Evolutionary conservation across 2,113 vertebrate species (phyloP), one percentile per base, ranked within the genome.

Genomic region (Silurus asotus): DNA sequence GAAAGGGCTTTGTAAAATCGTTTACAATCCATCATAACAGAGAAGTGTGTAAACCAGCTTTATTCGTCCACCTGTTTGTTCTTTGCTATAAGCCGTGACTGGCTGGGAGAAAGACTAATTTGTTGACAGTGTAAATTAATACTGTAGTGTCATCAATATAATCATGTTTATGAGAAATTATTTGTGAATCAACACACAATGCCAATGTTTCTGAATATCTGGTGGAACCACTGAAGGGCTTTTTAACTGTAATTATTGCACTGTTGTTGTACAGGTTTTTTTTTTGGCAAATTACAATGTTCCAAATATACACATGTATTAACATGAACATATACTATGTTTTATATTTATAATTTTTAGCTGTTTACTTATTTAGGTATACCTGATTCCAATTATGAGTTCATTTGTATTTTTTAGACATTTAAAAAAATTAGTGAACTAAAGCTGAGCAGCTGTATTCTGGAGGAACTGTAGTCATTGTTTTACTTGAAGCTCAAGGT

Each of bases 1-100:
- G 53, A 13, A 10, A 81, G 53, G 23, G 69, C 69, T 85, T 19
- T 85, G 83, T 77, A 53, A 53, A 51, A 82, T 64, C 62, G n/a
- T 37, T 37, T 37, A 37, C 2, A 37, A 37, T 37, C 37, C 37
- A 37, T 37, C 37, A 37, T 11, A 2, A 15, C 56, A 58, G 56
- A 58, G 3, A 58, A 15, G 3, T 58, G 72, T 6, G 20, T n/a
- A 75, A 11, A 59, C 53, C 10, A 79, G 55, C 28, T 79, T 45
- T 11, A 37, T 79, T 78, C 23, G 28, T 78, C 14, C 25, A 78
- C 15, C n/a, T 28, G 25, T 19, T 37, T 78, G 53, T 78, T 8
- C 55, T 37, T 58, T 78, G 76, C 76, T 58, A 19, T 58, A 78
- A 37, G 25, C 53, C 37, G 72, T 75, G n/a, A 19, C 7, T 58